Evolutionary conservation across 2,888 invertebrate species (phyloP).

Genomic region (Thecophora atra): DNA sequence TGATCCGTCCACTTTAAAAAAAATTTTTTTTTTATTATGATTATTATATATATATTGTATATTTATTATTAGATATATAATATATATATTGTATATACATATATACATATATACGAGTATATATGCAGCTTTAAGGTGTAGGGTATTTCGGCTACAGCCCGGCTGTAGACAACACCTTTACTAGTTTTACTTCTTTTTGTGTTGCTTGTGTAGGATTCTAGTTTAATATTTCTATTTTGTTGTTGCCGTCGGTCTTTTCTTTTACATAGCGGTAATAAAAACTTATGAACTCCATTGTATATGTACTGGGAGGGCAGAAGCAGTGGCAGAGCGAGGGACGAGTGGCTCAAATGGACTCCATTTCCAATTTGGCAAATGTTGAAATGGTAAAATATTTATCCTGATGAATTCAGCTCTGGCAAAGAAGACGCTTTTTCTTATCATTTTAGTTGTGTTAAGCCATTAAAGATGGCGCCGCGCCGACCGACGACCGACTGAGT

Average conservation of each 20-base stretch:
- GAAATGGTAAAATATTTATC: constrained; percentile 26
- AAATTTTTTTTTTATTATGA: too few species aligned
- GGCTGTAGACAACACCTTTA: too few species aligned
- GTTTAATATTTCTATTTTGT: constrained; percentile 24
- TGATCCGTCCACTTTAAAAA: too few species aligned
- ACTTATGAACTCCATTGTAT: constrained; percentile 25
- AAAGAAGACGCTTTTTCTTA: constrained; percentile 5
- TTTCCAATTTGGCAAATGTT: constrained; percentile 20
- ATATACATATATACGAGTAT: too few species aligned
- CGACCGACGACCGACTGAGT: not conserved
- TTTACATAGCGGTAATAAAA: constrained; percentile 24
- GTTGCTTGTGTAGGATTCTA: constrained; percentile 22
- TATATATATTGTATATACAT: too few species aligned
- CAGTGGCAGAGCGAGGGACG: not conserved
- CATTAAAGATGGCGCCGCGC: not conserved
- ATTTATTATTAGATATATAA: too few species aligned
- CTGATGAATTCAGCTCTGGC: constrained; percentile 13
- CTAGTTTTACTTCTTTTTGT: not conserved
- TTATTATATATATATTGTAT: too few species aligned
- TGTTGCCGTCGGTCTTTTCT: constrained; percentile 8
- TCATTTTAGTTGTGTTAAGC: not conserved
- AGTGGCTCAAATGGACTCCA: constrained; percentile 7
- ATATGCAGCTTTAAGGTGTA: too few species aligned
- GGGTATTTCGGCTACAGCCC: too few species aligned
- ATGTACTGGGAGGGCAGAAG: too few species aligned